A percentile compares a stretch with the other conserved stretches of the same genome.
phyloP scores from a whole-genome alignment of 2,888 invertebrate genomes.

The Podabrus alpinus region DNA sequence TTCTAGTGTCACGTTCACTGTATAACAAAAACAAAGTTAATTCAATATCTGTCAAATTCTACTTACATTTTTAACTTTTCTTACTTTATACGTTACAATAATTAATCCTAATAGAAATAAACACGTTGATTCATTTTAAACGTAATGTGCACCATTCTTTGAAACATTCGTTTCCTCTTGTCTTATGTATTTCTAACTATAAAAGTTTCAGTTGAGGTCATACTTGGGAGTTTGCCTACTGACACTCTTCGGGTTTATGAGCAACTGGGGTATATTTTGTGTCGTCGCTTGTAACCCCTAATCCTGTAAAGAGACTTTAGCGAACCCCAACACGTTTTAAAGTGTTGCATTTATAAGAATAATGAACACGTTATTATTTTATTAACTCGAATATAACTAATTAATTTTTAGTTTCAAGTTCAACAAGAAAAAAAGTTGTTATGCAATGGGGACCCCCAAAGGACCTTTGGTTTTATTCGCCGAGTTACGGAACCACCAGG shows the following conservation, averaged over 20 bases:
- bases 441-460: not conserved
- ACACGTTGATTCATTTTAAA: not conserved
- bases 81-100: not conserved
- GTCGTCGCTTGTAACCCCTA: constrained; percentile 21
- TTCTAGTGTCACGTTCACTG: not conserved
- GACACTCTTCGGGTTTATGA: constrained; percentile 26
- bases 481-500: not conserved
- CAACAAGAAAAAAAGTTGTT: not conserved
- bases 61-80: not conserved
- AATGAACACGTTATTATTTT: not conserved
- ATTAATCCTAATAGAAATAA: not conserved
- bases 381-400: not conserved
- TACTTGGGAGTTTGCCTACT: constrained; percentile 22
- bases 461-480: not conserved
- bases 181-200: constrained; percentile 18
- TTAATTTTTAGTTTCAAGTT: not conserved
- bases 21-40: not conserved
- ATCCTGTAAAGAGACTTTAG: not conserved
- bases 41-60: not conserved
- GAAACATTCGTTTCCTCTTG: constrained; percentile 17
- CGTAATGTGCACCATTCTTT: not conserved
- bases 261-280: constrained; percentile 19
- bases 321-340: constrained; percentile 17
- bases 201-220: constrained; percentile 26
- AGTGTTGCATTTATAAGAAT: constrained; percentile 13